Evolutionary conservation across 1,140 invertebrate genomes (phyloP), one percentile per base, ranked within the genome.

Genomic region (Plutomurus gul): DNA sequence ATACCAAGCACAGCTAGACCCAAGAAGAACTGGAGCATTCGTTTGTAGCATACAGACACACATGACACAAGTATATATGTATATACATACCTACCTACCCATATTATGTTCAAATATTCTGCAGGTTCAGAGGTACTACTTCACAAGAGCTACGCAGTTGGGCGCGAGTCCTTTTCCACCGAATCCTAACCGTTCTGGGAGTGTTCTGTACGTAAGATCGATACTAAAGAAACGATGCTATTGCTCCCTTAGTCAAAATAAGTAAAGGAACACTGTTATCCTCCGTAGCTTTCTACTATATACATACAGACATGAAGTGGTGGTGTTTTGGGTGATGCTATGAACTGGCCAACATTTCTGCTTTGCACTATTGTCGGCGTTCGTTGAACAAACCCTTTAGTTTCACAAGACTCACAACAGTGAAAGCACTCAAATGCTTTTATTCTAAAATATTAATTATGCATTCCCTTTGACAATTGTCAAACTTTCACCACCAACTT

Each of bases 221-320:
- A 77, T 77, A 77, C 36, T 30, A 60, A 77, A 77, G 76, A 77
- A 77, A 77, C 37, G 56, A 33, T 11, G n/a, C 30, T 27, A n/a
- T 47, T 10, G 20, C 30, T 47, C 43, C 16, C 73, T 65, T 36
- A 16, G 27, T 6, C 56, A 25, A 65, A 65, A 65, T 36, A 33
- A 65, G 16, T 33, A 65, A 65, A 65, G 16, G n/a, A 47, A 47
- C n/a, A n/a, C n/a, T n/a, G n/a, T n/a, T n/a, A n/a, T n/a, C n/a
- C n/a, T n/a, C n/a, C n/a, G n/a, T n/a, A n/a, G n/a, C n/a, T n/a
- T n/a, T n/a, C n/a, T n/a, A n/a, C n/a, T n/a, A n/a, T n/a, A n/a
- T n/a, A n/a, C n/a, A n/a, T n/a, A 43, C 39, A 43, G 39, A 43
- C 39, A 43, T n/a, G n/a, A n/a, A n/a, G n/a, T n/a, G n/a, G n/a